Base-by-base conservation (phyloP, 2,113 vertebrate species). In the Neogale vison region DNA sequence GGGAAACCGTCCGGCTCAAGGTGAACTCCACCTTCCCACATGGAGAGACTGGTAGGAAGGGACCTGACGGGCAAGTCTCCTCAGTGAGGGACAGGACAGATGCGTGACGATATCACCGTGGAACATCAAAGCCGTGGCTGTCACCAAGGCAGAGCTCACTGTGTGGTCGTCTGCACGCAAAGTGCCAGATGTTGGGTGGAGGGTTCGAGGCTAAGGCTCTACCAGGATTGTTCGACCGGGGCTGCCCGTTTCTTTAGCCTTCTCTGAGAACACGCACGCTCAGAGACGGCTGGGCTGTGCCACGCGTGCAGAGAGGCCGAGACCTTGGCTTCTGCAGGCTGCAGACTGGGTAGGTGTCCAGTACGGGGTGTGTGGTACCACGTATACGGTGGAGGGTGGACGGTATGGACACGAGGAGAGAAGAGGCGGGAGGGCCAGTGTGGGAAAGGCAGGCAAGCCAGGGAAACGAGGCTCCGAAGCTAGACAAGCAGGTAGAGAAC, bases 401-500 rank as follows among this genome's bases (percentile, higher is more conserved):
- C 23, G 59, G 20, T 0, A 7, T 6, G 61, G 61, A n/a, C 7
- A 6, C 14, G 6, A 15, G 65, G 34, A 20, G 36, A 39, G 36
- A 36, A 11, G n/a, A 39, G 76, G n/a, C 59, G 45, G 34, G 36
- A 13, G n/a, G 20, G 14, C 12, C 8, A 24, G 52, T 26, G 3
- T 34, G 65, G 80, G 77, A n/a, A 69, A 52, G 77, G 67, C 69
- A 52, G n/a, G n/a, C 23, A 34, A 7, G 42, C 69, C 36, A 3
- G 67, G 55, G 55, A 42, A 61, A 20, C 10, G 0, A 15, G 86
- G 45, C 79, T 59, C 69, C 31, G 31, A 8, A 52, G 69, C 36
- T 1, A 3, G 12, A 36, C 79, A 63, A 69, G 0, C 14, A 36
- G 8, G 10, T 6, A 34, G 0, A 6, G 81, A 0, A 67, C 0